These are phyloP conservation scores for Kryptopterus vitreolus DNA, from an alignment of 2,797 vertebrate genomes.

Conservation along the genomic window DNA sequence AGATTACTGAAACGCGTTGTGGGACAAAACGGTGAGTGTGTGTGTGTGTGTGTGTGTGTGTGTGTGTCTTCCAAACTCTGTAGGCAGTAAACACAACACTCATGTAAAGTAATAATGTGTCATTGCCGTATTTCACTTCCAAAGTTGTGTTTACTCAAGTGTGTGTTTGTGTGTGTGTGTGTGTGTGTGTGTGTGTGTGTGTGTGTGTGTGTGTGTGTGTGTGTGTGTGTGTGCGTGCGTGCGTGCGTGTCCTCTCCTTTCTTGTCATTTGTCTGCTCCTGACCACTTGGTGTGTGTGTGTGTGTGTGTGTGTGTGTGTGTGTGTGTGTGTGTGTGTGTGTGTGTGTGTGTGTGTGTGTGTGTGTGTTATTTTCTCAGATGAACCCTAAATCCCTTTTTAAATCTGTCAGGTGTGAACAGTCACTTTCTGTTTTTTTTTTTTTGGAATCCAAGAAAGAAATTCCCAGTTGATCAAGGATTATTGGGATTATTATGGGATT, in stretches of 20 bases:
- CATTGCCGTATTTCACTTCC: too few species aligned
- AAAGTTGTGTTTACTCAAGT: background rate
- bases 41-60: background rate
- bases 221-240: background rate
- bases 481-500: background rate
- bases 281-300: too few species aligned
- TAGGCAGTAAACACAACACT: too few species aligned
- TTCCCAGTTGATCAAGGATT: background rate
- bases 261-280: too few species aligned
- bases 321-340: background rate
- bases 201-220: background rate
- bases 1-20: background rate
- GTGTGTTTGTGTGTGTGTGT: too few species aligned
- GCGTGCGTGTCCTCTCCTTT: background rate
- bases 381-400: background rate
- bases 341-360: background rate
- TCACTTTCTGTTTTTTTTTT: background rate
- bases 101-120: too few species aligned
- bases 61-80: background rate
- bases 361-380: background rate
- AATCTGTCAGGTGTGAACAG: background rate
- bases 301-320: background rate
- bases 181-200: background rate
- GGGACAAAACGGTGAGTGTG: constrained; percentile 8
- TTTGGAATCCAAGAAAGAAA: background rate